Base-by-base conservation (phyloP, 2,888 invertebrate species). In the Clepsis dumicolana region DNA sequence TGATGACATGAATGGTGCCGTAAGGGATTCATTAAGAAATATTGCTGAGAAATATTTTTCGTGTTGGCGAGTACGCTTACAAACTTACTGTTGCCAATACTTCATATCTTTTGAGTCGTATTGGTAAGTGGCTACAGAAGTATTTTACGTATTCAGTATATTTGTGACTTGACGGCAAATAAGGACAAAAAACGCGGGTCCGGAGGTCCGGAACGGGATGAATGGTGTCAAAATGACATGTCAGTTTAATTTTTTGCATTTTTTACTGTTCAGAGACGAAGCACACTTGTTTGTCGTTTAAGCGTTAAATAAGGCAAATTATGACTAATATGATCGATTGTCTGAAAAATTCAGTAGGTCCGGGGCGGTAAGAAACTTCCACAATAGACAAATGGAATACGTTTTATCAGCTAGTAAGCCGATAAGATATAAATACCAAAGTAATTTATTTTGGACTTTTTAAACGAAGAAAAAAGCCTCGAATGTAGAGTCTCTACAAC, bases 181-280 rank as follows among this genome's bases (percentile, higher is more conserved):
- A 62, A 66, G 71, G 62, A 72, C 71, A 77, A 81, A 82, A 83
- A 82, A 78, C 65, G 68, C 70, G 74, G 79, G 83, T 82, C 86
- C 87, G 85, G 85, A 83, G 87, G 64, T 68, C 64, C 68, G 68
- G 85, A 84, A 79, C 84, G 83, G 88, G 77, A 88, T 91, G 91
- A 91, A 91, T 92, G 91, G 89, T 91, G 91, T 91, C 92, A 92
- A 89, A 88, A 88, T 91, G 91, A 91, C 91, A 87, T 86, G 90
- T 83, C 85, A 87, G 82, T 87, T 88, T 73, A 73, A 80, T 86
- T 91, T 90, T 91, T 90, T 88, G 89, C 86, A 77, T 77, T 74
- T 80, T 83, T 81, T 79, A 78, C 79, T 83, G 83, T 82, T 71
- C 60, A 48, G 57, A 59, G 57, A 44, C 61, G 44, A 32, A 29